These are phyloP conservation scores for Xylota sylvarum DNA, from an alignment of 2,888 invertebrate species.

Conservation along the genomic window DNA sequence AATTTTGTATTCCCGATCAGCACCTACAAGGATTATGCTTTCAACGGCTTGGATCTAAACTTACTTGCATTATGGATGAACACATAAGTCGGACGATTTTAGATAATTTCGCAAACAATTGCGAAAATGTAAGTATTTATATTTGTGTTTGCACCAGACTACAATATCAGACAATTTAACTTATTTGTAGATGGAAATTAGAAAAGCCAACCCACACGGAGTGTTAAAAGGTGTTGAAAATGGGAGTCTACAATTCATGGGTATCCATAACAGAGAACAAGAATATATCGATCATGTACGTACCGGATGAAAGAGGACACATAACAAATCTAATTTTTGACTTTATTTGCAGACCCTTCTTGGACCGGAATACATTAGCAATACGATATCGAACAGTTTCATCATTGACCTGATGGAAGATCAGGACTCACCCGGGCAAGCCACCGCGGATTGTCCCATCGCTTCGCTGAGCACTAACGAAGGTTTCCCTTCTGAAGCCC, in stretches of 20 bases:
- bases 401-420: constrained; percentile 83
- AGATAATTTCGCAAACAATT: constrained; percentile 76
- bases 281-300: constrained; percentile 84
- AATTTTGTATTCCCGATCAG: background rate
- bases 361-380: constrained; percentile 82
- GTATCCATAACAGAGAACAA: constrained; percentile 78
- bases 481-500: constrained; percentile 80
- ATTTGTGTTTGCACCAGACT: background rate
- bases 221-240: constrained; percentile 75
- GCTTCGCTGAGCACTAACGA: constrained; percentile 71
- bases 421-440: constrained; percentile 66
- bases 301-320: background rate
- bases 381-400: constrained; percentile 81
- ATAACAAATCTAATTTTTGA: background rate
- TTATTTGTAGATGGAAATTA: constrained; percentile 73
- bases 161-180: background rate
- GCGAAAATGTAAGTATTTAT: constrained; percentile 62
- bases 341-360: constrained; percentile 81
- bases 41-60: background rate
- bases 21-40: background rate
- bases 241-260: constrained; percentile 78
- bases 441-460: constrained; percentile 48
- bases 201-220: constrained; percentile 69
- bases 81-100: constrained; percentile 77
- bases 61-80: constrained; percentile 73